Percentiles rank a stretch among this genome's conserved stretches.
Evolutionary conservation across 2,797 vertebrate species (phyloP).

Genomic region (Parauchenoglanis punctatus): DNA sequence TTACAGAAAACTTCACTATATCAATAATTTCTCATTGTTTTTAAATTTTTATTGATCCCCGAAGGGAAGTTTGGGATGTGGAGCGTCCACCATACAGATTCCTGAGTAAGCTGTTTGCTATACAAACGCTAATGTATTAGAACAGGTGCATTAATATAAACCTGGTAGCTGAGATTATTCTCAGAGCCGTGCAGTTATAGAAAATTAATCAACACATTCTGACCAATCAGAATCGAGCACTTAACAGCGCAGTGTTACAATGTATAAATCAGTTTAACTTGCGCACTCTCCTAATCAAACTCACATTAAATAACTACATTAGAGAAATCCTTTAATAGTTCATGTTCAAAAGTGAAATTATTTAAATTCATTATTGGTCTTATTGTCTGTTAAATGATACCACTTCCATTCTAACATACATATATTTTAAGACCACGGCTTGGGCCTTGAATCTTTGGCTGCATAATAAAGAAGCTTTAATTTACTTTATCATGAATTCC

Average conservation of each 20-base stretch:
- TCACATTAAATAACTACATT: not conserved
- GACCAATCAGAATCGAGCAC: not conserved
- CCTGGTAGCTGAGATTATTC: not conserved
- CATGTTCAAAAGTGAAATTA: not conserved
- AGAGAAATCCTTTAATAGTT: not conserved
- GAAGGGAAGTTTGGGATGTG: not conserved
- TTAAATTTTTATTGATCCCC: not conserved
- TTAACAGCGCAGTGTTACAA: not conserved
- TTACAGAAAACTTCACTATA: not conserved
- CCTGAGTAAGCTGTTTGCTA: not conserved
- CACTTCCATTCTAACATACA: not conserved
- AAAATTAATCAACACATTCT: not conserved
- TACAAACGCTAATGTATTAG: not conserved
- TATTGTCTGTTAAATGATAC: not conserved
- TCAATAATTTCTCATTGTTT: not conserved
- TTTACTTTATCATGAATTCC: constrained; percentile 42
- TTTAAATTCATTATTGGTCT: not conserved
- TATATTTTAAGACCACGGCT: not conserved
- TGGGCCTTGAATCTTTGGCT: not conserved
- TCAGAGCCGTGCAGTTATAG: not conserved
- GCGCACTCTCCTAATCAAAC: not conserved
- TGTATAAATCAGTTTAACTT: not conserved
- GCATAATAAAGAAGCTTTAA: not conserved
- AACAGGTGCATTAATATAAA: not conserved
- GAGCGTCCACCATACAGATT: not conserved